Evolutionary conservation across 2,888 invertebrate genomes (phyloP).

Genomic region (Bellardia pandia): DNA sequence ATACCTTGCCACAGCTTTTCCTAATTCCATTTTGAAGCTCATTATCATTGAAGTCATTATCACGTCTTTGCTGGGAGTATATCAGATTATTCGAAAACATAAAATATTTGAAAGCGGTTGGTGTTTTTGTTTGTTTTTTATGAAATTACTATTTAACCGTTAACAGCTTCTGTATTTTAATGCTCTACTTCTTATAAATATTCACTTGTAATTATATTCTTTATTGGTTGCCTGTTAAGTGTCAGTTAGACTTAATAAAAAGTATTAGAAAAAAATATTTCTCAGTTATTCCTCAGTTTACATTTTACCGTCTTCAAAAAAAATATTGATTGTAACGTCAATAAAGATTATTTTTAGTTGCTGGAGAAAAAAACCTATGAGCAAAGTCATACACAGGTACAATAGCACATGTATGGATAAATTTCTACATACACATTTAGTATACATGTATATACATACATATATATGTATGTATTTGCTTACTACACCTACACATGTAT

Average conservation of each 20-base stretch:
- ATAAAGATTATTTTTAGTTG: constrained; percentile 26
- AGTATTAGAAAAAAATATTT: background rate
- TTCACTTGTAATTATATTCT: background rate
- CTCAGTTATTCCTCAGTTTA: background rate
- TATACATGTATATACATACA: background rate
- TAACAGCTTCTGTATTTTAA: too few species aligned
- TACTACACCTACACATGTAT: background rate
- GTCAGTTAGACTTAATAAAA: constrained; percentile 14
- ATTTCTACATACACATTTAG: too few species aligned
- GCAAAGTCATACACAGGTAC: background rate
- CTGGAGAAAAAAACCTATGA: background rate
- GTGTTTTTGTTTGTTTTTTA: too few species aligned
- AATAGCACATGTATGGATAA: too few species aligned
- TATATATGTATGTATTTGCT: background rate
- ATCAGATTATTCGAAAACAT: too few species aligned
- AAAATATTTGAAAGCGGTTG: too few species aligned
- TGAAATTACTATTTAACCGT: too few species aligned
- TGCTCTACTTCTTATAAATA: too few species aligned
- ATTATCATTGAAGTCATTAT: too few species aligned
- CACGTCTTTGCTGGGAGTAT: too few species aligned
- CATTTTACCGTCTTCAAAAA: background rate
- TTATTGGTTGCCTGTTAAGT: constrained; percentile 49
- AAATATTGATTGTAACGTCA: constrained; percentile 8
- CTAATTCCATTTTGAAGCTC: too few species aligned
- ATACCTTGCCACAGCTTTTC: too few species aligned